Evolutionary conservation across 2,888 invertebrate species (phyloP), one percentile per base, ranked within the genome.

Genomic region (Thymelicus acteon): DNA sequence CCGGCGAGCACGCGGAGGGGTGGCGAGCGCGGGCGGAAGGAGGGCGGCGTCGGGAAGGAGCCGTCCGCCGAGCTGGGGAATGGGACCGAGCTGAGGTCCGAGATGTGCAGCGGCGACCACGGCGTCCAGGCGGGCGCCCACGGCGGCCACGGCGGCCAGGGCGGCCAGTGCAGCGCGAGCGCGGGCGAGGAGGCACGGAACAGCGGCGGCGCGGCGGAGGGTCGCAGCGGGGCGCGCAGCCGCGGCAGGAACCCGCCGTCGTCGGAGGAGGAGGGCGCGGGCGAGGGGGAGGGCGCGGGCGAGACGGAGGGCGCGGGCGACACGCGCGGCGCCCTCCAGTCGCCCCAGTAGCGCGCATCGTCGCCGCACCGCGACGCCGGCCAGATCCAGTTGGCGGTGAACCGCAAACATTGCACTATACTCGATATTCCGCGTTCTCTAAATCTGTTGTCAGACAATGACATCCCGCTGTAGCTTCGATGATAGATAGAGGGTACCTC

Each of bases 401-500:
- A 93, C 77, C 92, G 91, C 83, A 94, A 79, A 84, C 94, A 94
- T 81, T 96, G 95, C 92, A 95, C 96, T 96, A 97, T 94, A 97
- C 97, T 96, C 97, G 97, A 97, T 97, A 97, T 96, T 97, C 97
- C 95, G 97, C 97, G 96, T 96, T 97, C 96, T 96, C 97, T 96
- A 97, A 96, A 96, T 97, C 97, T 97, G 95, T 37, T 72, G 64
- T 76, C 82, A 85, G 76, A 77, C 10, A 68, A 60, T 7, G 0
- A 49, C 4, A 15, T n/a, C 7, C 37, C 47, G 12, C 10, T 49
- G 19, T 54, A 31, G 39, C 12, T 6, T 2, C 37, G 37, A 54
- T 24, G 54, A 2, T n/a, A 52, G 13, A 19, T 19, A 15, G 6
- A 15, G 1, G 52, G 6, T 19, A 8, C n/a, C 40, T 40, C 31